Evolutionary conservation across 1,140 invertebrate species (phyloP).

Genomic region (Zophobas morio): DNA sequence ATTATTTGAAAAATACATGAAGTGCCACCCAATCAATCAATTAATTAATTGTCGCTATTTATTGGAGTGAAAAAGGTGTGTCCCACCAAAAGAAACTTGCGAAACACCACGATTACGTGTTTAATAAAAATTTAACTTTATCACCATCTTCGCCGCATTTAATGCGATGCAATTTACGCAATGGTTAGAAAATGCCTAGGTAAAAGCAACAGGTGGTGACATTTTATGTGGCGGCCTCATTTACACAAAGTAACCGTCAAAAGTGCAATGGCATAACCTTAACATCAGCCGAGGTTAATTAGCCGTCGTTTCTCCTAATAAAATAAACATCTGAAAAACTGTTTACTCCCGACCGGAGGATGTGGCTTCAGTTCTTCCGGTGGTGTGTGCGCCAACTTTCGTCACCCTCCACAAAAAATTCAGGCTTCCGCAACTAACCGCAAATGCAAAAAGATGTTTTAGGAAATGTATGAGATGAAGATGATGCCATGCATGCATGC

Average conservation of each 20-base stretch:
- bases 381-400: conserved; percentile 11
- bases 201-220: conserved; percentile 33
- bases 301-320: conserved; percentile 4
- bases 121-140: conserved; percentile 5
- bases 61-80: no score
- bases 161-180: conserved; percentile 23
- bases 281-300: conserved; percentile 33
- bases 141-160: neutral
- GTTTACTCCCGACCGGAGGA: conserved; percentile 21
- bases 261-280: conserved; percentile 40
- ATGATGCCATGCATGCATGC: neutral
- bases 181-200: neutral
- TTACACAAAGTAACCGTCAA: conserved; percentile 8
- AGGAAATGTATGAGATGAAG: conserved; percentile 17
- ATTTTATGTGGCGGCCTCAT: conserved; percentile 31
- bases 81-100: no score
- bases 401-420: neutral
- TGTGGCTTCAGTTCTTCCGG: conserved; percentile 32
- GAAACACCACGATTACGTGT: neutral
- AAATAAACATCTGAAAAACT: conserved; percentile 8
- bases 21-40: no score
- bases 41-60: no score
- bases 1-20: no score
- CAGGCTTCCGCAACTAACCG: neutral
- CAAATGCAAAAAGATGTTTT: neutral